Percentiles rank a stretch among this genome's conserved stretches.
phyloP scores from a whole-genome alignment of 2,888 invertebrate genomes.

The Stenodera caucasica region DNA sequence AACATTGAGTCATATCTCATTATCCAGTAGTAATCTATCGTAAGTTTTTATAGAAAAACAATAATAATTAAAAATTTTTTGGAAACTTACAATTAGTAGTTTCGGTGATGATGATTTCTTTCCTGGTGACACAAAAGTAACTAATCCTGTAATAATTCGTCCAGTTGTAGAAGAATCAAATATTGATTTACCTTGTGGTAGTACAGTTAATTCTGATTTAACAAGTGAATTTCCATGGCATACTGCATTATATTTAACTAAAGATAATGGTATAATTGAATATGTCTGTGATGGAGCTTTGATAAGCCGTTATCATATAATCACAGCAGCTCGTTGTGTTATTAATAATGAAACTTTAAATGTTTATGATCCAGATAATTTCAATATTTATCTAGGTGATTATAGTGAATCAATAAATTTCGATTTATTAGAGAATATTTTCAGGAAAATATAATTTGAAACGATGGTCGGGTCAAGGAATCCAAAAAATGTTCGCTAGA shows the following conservation, averaged over 20 bases:
- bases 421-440: conserved; percentile 13
- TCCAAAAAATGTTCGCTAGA: conserved; percentile 49
- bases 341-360: conserved; percentile 40
- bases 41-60: too few species aligned
- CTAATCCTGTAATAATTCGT: background rate
- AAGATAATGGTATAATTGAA: conserved; percentile 44
- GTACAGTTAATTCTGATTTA: conserved; percentile 33
- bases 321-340: conserved; percentile 53
- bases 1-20: conserved; percentile 2
- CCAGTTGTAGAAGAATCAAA: conserved; percentile 4
- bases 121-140: conserved; percentile 42
- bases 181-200: conserved; percentile 42
- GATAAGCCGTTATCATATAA: conserved; percentile 43
- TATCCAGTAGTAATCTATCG: background rate
- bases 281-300: conserved; percentile 51
- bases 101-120: conserved; percentile 40
- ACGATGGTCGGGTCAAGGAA: conserved; percentile 49
- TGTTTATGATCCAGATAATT: conserved; percentile 39
- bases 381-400: conserved; percentile 47
- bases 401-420: background rate
- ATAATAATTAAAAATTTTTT: background rate
- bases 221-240: conserved; percentile 71
- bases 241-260: conserved; percentile 64
- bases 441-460: conserved; percentile 51
- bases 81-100: conserved; percentile 13